Evolutionary conservation across 2,113 vertebrate genomes (phyloP).

Genomic region (Oryzias woworae): DNA sequence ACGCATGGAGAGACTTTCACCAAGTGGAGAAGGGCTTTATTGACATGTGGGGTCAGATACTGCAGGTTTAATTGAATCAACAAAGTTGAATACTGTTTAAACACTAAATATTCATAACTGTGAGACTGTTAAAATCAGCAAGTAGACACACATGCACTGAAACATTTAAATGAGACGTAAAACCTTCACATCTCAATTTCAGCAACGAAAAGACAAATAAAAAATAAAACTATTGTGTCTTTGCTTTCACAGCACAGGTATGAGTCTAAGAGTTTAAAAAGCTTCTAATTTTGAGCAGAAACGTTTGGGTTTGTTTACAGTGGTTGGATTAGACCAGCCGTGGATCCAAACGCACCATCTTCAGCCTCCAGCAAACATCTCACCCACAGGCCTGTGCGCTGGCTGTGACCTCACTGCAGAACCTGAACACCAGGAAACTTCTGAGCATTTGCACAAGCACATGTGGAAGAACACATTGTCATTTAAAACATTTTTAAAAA

Average conservation of each 20-base stretch:
- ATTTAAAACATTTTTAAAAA: too few relatives aligned
- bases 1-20: conserved; percentile 58
- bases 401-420: too few relatives aligned
- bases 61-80: conserved; percentile 47
- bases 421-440: too few relatives aligned
- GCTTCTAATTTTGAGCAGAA: too few relatives aligned
- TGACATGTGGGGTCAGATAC: conserved; percentile 60
- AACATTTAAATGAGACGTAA: conserved; percentile 30
- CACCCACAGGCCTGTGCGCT: too few relatives aligned
- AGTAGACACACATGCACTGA: conserved; percentile 39
- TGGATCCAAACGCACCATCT: too few relatives aligned
- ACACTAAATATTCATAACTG: conserved; percentile 43
- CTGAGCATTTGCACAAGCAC: too few relatives aligned
- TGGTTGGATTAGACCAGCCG: too few relatives aligned
- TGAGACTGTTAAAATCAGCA: conserved; percentile 40
- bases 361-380: too few relatives aligned
- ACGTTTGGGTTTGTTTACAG: too few relatives aligned
- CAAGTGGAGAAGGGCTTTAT: conserved; percentile 61
- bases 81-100: conserved; percentile 42
- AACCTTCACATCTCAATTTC: conserved; percentile 13
- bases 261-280: conserved; percentile 13
- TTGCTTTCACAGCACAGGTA: background rate
- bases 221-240: background rate
- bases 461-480: too few relatives aligned
- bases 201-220: background rate